These are phyloP conservation scores for Rhabdomys dilectus DNA, from an alignment of 2,113 vertebrate species.

Conservation along the genomic window DNA sequence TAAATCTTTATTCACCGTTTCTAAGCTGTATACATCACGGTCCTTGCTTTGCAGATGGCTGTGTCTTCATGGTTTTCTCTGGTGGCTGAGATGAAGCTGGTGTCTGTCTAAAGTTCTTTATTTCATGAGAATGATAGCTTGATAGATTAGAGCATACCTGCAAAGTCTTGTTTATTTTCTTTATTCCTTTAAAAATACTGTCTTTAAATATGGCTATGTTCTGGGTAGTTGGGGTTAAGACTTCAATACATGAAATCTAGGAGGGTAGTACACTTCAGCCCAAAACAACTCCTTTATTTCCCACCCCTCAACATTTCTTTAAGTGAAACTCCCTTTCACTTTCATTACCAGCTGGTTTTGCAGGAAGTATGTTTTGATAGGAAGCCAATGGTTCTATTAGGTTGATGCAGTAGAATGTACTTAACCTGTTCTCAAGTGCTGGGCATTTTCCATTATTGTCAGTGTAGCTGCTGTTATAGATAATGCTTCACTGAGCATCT, in stretches of 20 bases:
- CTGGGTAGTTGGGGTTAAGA: not conserved
- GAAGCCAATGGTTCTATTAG: not conserved
- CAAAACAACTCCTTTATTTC: not conserved
- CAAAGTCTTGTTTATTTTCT: not conserved
- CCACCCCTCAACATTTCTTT: not conserved
- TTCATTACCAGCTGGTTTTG: not conserved
- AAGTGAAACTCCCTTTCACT: not conserved
- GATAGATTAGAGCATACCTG: not conserved
- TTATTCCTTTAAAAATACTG: not conserved
- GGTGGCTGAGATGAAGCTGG: no score
- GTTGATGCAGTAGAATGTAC: not conserved
- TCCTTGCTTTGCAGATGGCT: not conserved
- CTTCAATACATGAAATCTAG: not conserved
- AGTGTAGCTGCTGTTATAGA: not conserved
- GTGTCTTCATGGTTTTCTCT: not conserved
- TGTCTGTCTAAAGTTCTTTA: not conserved
- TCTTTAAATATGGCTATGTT: not conserved
- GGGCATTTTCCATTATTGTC: not conserved
- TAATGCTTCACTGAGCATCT: slow-evolving; percentile 51
- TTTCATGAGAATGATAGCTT: not conserved
- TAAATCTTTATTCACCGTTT: no score
- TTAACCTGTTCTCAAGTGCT: slow-evolving; percentile 6
- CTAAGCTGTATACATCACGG: no score
- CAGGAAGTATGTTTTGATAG: slow-evolving; percentile 15
- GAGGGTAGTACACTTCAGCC: not conserved